Evolutionary conservation across 2,888 invertebrate species (phyloP).

Genomic region (Nomada lathburiana): DNA sequence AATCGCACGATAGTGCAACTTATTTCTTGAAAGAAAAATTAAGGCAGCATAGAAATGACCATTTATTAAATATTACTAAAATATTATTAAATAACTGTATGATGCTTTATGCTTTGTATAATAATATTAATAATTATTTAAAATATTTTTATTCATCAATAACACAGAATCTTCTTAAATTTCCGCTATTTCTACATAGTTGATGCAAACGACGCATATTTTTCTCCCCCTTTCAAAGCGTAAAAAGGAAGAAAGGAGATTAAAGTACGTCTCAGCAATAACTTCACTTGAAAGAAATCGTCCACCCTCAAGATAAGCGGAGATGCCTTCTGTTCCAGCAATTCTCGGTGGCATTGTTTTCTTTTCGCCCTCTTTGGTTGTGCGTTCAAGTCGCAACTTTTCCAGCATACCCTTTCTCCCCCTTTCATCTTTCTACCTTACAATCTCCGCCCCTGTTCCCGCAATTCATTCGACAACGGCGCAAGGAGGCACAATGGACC

Average conservation of each 20-base stretch:
- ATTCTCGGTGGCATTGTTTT: constrained; percentile 28
- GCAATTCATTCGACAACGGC: constrained; percentile 13
- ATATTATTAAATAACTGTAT: no score
- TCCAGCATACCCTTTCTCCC: not conserved
- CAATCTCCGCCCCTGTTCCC: not conserved
- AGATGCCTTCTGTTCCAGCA: constrained; percentile 6
- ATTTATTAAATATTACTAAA: no score
- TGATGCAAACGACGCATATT: not conserved
- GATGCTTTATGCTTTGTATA: no score
- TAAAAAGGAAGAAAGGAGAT: not conserved
- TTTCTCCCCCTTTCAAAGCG: not conserved
- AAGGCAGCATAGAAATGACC: no score
- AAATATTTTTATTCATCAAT: no score
- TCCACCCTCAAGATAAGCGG: not conserved
- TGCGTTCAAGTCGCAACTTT: constrained; percentile 11
- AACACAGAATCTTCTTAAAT: no score
- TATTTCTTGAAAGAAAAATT: no score
- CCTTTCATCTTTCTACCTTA: constrained; percentile 1
- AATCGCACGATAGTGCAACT: no score
- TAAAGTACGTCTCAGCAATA: not conserved
- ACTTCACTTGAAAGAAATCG: not conserved
- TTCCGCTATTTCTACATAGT: not conserved
- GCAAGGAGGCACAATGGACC: constrained; percentile 13
- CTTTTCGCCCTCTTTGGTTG: constrained; percentile 5
- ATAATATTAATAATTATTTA: no score